Conservation (phyloP, 1,140 invertebrate species). For the Coenobita brevimanus region DNA sequence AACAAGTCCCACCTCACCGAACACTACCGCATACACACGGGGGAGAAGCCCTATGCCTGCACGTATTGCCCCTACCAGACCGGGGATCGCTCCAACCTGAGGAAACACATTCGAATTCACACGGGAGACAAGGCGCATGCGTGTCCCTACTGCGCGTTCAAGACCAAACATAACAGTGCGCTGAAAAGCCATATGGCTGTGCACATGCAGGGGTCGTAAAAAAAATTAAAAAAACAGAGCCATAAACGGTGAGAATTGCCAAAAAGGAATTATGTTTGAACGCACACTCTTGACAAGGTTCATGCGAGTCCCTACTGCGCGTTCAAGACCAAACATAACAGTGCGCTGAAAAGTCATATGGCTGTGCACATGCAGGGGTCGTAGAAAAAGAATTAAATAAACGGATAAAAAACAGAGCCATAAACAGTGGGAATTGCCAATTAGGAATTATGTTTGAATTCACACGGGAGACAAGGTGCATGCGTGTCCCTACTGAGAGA, state of each 20-base stretch:
- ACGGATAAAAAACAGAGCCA: too few relatives aligned
- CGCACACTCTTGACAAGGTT: background rate
- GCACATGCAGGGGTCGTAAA: too few relatives aligned
- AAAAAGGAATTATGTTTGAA: background rate
- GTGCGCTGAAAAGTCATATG: background rate
- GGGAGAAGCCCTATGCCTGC: background rate
- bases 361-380: too few relatives aligned
- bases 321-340: background rate
- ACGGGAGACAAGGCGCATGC: background rate
- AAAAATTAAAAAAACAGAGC: too few relatives aligned
- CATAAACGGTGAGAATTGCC: too few relatives aligned
- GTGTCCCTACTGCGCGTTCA: background rate
- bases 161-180: background rate
- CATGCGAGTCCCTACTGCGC: background rate
- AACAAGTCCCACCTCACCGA: background rate
- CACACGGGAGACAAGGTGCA: constrained; percentile 1
- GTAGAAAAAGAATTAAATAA: too few relatives aligned
- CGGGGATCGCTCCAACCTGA: too few relatives aligned
- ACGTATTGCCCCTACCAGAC: background rate
- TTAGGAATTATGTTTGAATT: background rate
- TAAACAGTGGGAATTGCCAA: too few relatives aligned
- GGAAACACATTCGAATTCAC: background rate
- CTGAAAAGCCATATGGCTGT: background rate
- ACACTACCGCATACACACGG: background rate
- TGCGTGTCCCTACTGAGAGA: background rate